phyloP scores from a whole-genome alignment of 2,888 invertebrate genomes.

The Rapana venosa region DNA sequence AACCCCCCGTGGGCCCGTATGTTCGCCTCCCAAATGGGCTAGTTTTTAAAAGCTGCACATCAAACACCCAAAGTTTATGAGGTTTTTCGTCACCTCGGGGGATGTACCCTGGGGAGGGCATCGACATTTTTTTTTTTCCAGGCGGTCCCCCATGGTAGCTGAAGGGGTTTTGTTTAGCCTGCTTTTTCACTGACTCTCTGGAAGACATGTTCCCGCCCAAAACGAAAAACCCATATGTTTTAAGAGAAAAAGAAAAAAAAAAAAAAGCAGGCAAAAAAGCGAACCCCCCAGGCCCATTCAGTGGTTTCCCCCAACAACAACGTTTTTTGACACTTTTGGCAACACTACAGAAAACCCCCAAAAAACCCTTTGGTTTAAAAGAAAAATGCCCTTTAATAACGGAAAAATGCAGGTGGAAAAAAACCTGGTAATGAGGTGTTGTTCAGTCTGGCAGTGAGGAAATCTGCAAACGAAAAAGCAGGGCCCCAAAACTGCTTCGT shows the following conservation, averaged over 20 bases:
- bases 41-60: not conserved
- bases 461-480: constrained; percentile 11
- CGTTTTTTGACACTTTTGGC: no score
- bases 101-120: not conserved
- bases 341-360: no score
- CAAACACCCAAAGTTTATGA: not conserved
- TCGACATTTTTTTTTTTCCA: not conserved
- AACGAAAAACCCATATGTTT: not conserved
- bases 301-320: no score
- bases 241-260: not conserved
- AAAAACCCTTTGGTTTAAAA: no score
- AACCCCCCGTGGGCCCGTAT: not conserved
- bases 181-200: not conserved
- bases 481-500: not conserved
- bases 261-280: not conserved
- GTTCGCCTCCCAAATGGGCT: not conserved
- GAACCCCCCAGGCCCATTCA: no score
- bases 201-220: constrained; percentile 15
- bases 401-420: no score
- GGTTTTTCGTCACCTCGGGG: not conserved
- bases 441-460: not conserved
- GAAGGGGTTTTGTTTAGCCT: not conserved
- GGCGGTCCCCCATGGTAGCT: not conserved
- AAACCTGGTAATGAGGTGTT: constrained; percentile 20
- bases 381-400: no score